Base-by-base conservation (phyloP, 2,888 invertebrate genomes). In the Tetrapedia diversipes region DNA sequence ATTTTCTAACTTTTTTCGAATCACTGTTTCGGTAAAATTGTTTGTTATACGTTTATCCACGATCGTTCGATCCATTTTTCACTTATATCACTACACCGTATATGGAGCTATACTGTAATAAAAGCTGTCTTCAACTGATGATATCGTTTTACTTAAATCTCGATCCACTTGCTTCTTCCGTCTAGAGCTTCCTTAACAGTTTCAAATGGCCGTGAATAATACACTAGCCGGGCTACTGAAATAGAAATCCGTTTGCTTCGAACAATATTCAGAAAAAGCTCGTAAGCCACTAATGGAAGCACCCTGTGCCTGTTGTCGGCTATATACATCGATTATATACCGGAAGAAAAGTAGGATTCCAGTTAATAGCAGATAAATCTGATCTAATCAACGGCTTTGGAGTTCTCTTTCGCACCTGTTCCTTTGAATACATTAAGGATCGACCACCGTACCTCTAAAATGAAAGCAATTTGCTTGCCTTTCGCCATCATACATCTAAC, bases 61-160 rank as follows among this genome's bases (percentile, higher is more conserved):
- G 49, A 70, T 51, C 53, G 65, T 56, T 70, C 72, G 67, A 60
- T 34, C 41, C 37, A 29, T 39, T n/a, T 29, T 29, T 63, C 22
- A 41, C 51, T 78, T 77, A 72, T 47, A 65, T 70, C 60, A 65
- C 63, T 66, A 71, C 82, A 85, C 81, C 84, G 60, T 74, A 81
- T 77, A 86, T 79, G 84, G 85, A 87, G 81, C 85, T 87, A 86
- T 82, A 86, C 85, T 82, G 76, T 81, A 60, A 51, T 57, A 76
- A 76, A 54, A 76, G 86, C 86, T 87, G 87, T 87, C 87, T 87
- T 81, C 86, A 86, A 84, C 70, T 84, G 87, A 86, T 82, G 74
- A 84, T 84, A 74, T 66, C 79, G 83, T 83, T 87, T 87, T 83
- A 84, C 81, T n/a, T 61, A 57, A 64, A 66, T 51, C 81, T 54